These are phyloP conservation scores for Lordiphosa collinella DNA, from an alignment of 1,140 invertebrate species.

Conservation along the genomic window DNA sequence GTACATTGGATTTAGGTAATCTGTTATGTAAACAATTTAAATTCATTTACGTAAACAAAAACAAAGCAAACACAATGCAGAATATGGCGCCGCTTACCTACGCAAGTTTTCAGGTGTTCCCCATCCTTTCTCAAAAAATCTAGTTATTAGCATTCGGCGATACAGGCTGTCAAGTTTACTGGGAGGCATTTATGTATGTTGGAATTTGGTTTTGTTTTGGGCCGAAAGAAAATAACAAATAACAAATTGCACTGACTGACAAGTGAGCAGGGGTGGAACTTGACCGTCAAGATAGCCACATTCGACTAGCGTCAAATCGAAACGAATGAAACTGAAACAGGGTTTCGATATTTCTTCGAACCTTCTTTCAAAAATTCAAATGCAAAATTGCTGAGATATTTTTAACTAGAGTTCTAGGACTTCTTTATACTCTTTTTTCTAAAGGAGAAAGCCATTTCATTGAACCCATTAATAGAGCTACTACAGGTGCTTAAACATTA, in stretches of 20 bases:
- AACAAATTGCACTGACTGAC: constrained; percentile 19
- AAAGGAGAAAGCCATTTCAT: too few relatives aligned
- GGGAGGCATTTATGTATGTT: constrained; percentile 82
- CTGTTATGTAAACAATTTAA: neutral
- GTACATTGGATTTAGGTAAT: too few relatives aligned
- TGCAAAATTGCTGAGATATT: too few relatives aligned
- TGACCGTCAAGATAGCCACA: constrained; percentile 4
- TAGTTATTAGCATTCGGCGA: constrained; percentile 92
- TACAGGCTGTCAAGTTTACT: constrained; percentile 94
- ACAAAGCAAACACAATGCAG: neutral
- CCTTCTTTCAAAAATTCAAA: too few relatives aligned
- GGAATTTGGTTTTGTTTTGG: constrained; percentile 14
- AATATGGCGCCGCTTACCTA: constrained; percentile 82
- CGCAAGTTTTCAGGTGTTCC: constrained; percentile 94
- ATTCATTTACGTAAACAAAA: neutral
- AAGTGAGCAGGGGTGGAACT: neutral
- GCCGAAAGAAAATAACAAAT: constrained; percentile 29
- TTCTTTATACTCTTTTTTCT: too few relatives aligned
- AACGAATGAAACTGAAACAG: constrained; percentile 9
- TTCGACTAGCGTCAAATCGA: neutral
- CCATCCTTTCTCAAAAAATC: constrained; percentile 98
- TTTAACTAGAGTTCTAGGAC: too few relatives aligned
- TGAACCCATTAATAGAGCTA: too few relatives aligned
- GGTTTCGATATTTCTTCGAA: neutral
- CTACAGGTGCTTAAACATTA: too few relatives aligned